Evolutionary conservation across 2,888 invertebrate genomes (phyloP).

Genomic region (Hirtodrosophila duncani): DNA sequence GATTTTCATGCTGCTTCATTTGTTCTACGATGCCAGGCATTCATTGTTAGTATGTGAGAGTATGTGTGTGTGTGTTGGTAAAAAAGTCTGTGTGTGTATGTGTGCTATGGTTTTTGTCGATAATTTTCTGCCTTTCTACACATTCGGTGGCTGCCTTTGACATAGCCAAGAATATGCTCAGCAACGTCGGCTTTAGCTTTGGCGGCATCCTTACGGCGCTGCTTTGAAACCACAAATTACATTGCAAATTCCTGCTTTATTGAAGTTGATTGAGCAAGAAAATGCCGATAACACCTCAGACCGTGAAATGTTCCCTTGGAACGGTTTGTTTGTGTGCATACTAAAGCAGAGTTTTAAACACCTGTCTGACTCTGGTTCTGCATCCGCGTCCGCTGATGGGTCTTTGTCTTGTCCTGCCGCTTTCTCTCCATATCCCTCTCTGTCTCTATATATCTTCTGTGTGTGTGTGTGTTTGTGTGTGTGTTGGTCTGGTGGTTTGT

Average conservation of each 20-base stretch:
- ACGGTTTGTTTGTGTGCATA: constrained; percentile 19
- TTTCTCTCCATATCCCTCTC: not conserved
- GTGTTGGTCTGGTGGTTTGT: constrained; percentile 21
- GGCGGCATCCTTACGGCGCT: constrained; percentile 24
- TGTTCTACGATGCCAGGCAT: constrained; percentile 40
- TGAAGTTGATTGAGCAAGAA: constrained; percentile 73
- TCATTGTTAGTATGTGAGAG: constrained; percentile 16
- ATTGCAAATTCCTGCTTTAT: constrained; percentile 70
- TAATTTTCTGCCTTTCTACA: constrained; percentile 70
- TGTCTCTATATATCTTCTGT: not conserved
- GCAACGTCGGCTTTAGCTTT: constrained; percentile 13
- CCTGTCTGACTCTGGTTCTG: constrained; percentile 27
- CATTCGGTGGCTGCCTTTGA: constrained; percentile 56
- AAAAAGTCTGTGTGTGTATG: not conserved
- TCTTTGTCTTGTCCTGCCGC: not conserved
- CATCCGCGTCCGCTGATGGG: too few relatives aligned
- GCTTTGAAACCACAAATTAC: constrained; percentile 64
- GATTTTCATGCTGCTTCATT: constrained; percentile 67
- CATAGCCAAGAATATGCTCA: constrained; percentile 40
- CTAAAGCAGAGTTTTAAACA: constrained; percentile 45
- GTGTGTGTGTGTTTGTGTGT: not conserved
- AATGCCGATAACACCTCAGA: constrained; percentile 66
- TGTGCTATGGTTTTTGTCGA: constrained; percentile 41
- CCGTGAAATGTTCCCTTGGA: constrained; percentile 13
- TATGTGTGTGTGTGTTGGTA: constrained; percentile 12